Conservation (phyloP, 2,113 vertebrate species). For the Calidris pygmaea region DNA sequence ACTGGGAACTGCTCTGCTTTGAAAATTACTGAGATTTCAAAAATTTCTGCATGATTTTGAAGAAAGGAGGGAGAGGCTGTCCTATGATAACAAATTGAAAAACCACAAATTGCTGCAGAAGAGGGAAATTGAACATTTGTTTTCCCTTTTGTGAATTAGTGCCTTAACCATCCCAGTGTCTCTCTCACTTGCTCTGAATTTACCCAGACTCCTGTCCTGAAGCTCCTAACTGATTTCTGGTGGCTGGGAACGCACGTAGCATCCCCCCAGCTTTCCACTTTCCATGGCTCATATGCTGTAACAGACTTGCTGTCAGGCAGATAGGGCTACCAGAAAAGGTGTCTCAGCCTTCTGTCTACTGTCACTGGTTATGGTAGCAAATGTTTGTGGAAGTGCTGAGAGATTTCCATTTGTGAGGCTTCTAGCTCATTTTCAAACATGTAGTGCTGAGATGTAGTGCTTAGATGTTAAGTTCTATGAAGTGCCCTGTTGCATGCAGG, state of each 20-base stretch:
- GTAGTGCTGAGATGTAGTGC: not conserved
- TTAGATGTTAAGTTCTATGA: too few relatives aligned
- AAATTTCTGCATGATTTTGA: not conserved
- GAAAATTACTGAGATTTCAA: not conserved
- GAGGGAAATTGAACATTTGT: not conserved
- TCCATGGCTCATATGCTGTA: not conserved
- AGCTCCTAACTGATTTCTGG: not conserved
- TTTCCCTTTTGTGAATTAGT: not conserved
- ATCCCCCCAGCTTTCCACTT: not conserved
- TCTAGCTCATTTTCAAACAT: not conserved
- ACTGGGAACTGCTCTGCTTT: not conserved
- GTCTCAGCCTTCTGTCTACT: not conserved
- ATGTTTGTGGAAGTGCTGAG: not conserved
- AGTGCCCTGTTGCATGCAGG: fast-evolving
- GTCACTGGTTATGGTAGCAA: not conserved
- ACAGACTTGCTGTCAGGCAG: not conserved
- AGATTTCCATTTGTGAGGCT: not conserved
- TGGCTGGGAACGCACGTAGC: not conserved
- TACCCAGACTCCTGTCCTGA: not conserved
- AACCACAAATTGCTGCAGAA: not conserved
- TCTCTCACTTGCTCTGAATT: not conserved
- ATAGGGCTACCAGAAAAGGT: not conserved
- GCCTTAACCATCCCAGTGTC: not conserved
- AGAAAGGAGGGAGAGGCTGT: not conserved
- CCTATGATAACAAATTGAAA: not conserved